Evolutionary conservation across 1,140 invertebrate genomes (phyloP).

Genomic region (Tetranychus urticae): DNA sequence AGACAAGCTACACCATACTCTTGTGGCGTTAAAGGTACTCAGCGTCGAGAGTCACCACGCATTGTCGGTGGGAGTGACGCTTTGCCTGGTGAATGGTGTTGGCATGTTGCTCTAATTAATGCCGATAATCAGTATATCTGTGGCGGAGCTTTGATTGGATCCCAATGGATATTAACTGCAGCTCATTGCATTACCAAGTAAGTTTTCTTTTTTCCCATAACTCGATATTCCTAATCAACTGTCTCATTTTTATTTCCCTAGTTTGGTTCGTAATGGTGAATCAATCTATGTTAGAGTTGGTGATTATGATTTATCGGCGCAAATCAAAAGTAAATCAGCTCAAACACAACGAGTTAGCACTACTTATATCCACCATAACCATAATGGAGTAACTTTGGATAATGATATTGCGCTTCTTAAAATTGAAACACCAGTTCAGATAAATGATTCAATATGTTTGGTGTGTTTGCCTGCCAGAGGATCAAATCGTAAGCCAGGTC

Average conservation of each 20-base stretch:
- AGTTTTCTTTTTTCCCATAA: constrained; percentile 17
- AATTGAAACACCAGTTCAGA: constrained; percentile 61
- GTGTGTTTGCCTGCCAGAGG: constrained; percentile 68
- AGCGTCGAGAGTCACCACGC: constrained; percentile 19
- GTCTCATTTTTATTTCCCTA: constrained; percentile 22
- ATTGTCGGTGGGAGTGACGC: constrained; percentile 78
- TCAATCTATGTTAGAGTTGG: constrained; percentile 73
- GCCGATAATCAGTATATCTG: constrained; percentile 82
- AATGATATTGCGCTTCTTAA: constrained; percentile 79
- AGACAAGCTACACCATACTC: constrained; percentile 7
- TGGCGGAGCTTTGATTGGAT: constrained; percentile 75
- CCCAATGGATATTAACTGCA: constrained; percentile 79
- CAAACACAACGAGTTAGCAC: constrained; percentile 66
- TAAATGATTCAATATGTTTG: constrained; percentile 54
- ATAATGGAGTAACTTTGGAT: constrained; percentile 81
- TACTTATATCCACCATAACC: constrained; percentile 86
- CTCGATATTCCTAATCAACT: background rate
- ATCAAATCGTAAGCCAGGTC: constrained; percentile 56
- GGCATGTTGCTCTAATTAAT: constrained; percentile 78
- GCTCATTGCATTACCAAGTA: constrained; percentile 88
- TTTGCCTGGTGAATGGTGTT: constrained; percentile 73
- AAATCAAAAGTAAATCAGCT: constrained; percentile 55
- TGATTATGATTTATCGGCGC: constrained; percentile 61
- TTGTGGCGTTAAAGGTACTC: constrained; percentile 15
- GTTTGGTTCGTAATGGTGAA: constrained; percentile 67